A percentile compares a stretch with the other conserved stretches of the same genome.
These are phyloP conservation scores for Xenus cinereus DNA, from an alignment of 2,113 vertebrate species.

Conservation along the genomic window DNA sequence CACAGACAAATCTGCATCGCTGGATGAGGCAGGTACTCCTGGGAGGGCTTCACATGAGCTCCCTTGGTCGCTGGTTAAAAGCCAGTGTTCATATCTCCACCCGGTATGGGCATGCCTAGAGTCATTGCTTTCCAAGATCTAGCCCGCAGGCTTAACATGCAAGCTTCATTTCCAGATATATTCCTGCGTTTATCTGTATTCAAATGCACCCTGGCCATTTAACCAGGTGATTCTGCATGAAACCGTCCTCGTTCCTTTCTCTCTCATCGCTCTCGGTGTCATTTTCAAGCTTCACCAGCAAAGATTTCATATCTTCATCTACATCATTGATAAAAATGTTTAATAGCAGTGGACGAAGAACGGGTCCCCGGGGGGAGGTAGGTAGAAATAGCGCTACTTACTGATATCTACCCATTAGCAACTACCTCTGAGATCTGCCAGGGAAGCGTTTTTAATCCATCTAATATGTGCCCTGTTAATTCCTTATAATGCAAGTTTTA, in stretches of 20 bases:
- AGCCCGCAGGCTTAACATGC: background rate
- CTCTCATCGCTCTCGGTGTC: background rate
- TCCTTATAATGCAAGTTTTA: conserved; percentile 68
- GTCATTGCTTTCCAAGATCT: background rate
- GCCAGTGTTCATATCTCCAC: background rate
- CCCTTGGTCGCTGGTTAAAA: background rate
- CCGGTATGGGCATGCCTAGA: background rate
- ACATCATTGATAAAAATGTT: conserved; percentile 40
- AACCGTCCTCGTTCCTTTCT: background rate
- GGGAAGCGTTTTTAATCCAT: conserved; percentile 61
- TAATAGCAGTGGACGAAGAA: conserved; percentile 5
- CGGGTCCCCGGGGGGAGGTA: background rate
- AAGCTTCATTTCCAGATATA: background rate
- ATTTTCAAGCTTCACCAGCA: conserved; percentile 34
- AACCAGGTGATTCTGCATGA: background rate
- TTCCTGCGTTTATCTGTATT: background rate
- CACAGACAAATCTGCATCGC: fast-evolving
- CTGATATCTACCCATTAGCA: conserved; percentile 56
- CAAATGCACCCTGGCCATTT: background rate
- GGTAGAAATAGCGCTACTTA: conserved; percentile 24
- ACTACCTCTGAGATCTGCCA: conserved; percentile 53
- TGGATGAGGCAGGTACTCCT: background rate
- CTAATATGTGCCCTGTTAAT: conserved; percentile 61
- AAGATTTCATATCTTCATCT: conserved; percentile 35
- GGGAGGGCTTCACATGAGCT: background rate